Evolutionary conservation across 2,113 vertebrate genomes (phyloP).

Genomic region (Xiphophorus maculatus): DNA sequence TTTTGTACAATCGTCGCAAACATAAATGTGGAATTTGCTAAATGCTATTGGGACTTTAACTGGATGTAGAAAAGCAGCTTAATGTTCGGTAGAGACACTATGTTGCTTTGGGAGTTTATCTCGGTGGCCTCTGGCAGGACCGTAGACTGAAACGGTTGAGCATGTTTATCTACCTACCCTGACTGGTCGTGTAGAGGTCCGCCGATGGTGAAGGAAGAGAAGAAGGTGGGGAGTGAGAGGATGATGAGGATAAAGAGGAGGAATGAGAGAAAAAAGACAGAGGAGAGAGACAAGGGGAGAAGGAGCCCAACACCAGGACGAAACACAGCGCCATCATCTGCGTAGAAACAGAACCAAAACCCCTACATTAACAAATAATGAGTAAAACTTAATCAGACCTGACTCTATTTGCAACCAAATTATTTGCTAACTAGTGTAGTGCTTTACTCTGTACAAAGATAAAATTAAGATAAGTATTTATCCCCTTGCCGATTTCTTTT

Average conservation of each 20-base stretch:
- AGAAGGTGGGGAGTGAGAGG: conserved; percentile 80
- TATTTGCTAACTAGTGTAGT: too few relatives aligned
- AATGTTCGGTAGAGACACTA: too few relatives aligned
- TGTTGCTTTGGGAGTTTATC: too few relatives aligned
- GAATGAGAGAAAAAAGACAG: conserved; percentile 82
- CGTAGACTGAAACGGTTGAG: neutral
- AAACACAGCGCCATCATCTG: conserved; percentile 97
- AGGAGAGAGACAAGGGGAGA: conserved; percentile 92
- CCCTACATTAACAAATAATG: neutral
- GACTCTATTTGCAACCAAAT: neutral
- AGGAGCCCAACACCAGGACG: conserved; percentile 93
- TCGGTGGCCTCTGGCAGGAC: neutral
- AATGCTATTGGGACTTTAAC: too few relatives aligned
- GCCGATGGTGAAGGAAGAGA: conserved; percentile 78
- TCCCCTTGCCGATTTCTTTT: too few relatives aligned
- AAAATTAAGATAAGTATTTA: too few relatives aligned
- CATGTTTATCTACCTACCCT: conserved; percentile 82
- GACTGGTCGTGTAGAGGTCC: conserved; percentile 91
- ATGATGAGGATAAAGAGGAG: conserved; percentile 54
- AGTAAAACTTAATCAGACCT: neutral
- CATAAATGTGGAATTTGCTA: too few relatives aligned
- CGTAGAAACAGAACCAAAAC: conserved; percentile 25
- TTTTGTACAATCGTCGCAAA: too few relatives aligned
- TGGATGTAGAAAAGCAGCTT: too few relatives aligned
- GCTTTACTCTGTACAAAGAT: too few relatives aligned